Base-by-base conservation (phyloP, 2,888 invertebrate species). In the Coremacera marginata region DNA sequence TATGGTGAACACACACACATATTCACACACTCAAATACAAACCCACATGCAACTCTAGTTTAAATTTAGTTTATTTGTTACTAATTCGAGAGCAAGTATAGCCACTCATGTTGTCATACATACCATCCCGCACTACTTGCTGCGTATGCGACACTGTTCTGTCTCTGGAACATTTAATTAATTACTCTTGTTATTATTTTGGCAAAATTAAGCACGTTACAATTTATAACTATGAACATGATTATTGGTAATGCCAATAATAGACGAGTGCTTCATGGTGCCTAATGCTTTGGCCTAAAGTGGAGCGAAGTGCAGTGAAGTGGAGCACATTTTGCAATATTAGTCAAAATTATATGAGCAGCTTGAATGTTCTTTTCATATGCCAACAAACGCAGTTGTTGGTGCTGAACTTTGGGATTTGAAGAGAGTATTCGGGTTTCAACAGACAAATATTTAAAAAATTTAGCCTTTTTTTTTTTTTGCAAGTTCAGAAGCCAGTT, bases 121-220 rank as follows among this genome's bases (percentile, higher is more conserved):
- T 57, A 27, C 62, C 52, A 57, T 37, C 57, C 49, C n/a, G n/a
- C 25, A 67, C 49, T 31, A 67, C 49, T 31, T 77, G 51, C 60
- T 76, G 27, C 63, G 62, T 68, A 37, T 62, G 44, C 57, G 31
- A 22, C 51, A 51, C 34, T 63, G 27, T 83, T 81, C 81, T 84
- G 85, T 82, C 82, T 82, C 83, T 85, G 87, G 86, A 86, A 85
- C 85, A 86, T 87, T 86, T 86, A 87, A 86, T 86, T 86, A 86
- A 86, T 86, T 86, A 87, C 87, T 87, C 86, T 83, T 86, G 86
- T 86, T 86, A 87, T 87, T 86, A 86, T 86, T 87, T 86, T 84
- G 85, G 86, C 83, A 80, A 85, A 86, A 87, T 86, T 86, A 86
- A 86, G 86, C 86, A 86, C 86, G 86, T 84, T 85, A 85, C 86